Evolutionary conservation across 2,113 vertebrate species (phyloP).

Genomic region (Cephalopholis sonnerati): DNA sequence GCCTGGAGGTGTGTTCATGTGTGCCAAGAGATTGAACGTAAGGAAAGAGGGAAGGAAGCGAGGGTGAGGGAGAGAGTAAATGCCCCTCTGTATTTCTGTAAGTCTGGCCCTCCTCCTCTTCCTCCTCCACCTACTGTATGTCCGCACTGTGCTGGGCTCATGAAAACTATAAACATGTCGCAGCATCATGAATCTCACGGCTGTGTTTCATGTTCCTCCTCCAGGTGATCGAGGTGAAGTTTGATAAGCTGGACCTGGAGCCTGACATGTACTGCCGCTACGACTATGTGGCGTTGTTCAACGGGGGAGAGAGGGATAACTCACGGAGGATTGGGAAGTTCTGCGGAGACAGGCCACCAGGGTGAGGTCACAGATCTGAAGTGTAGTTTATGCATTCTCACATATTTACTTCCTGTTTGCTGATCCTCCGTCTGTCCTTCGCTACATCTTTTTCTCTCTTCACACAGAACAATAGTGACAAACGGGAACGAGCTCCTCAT

Average conservation of each 20-base stretch:
- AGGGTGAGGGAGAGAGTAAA: conserved; percentile 67
- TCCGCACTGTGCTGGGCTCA: conserved; percentile 36
- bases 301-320: conserved; percentile 87
- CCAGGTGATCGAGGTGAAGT: conserved; percentile 90
- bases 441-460: background rate
- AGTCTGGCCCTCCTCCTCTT: conserved; percentile 27
- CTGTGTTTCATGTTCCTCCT: conserved; percentile 12
- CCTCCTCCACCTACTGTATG: background rate
- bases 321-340: conserved; percentile 89
- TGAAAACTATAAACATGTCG: conserved; percentile 31
- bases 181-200: background rate
- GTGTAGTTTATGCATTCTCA: background rate
- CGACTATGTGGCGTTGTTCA: conserved; percentile 92
- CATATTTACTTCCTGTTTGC: background rate
- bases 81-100: conserved; percentile 68
- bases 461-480: conserved; percentile 84
- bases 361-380: conserved; percentile 76
- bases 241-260: conserved; percentile 92
- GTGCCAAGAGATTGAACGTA: conserved; percentile 59
- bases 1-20: conserved; percentile 49
- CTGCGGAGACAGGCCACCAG: conserved; percentile 88
- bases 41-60: conserved; percentile 52
- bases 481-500: conserved; percentile 91
- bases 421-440: background rate
- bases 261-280: conserved; percentile 91